Percentiles rank a stretch among this genome's conserved stretches.
These are phyloP conservation scores for Galagoides demidoff DNA, from an alignment of 2,797 vertebrate species.

Conservation along the genomic window DNA sequence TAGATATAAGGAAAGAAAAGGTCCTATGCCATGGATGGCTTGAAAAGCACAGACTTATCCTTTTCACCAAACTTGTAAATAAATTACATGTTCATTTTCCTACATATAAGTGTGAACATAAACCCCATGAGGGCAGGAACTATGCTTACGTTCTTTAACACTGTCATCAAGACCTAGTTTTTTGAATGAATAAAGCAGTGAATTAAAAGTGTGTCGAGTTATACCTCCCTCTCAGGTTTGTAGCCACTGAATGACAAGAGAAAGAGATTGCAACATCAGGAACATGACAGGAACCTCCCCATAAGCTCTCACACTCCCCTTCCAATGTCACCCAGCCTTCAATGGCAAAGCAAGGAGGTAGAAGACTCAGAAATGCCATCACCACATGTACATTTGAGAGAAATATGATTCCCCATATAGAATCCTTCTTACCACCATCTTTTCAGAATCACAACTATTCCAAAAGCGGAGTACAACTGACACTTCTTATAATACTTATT, in stretches of 20 bases:
- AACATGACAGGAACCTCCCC: not conserved
- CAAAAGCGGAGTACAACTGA: conserved; percentile 1
- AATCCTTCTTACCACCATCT: not conserved
- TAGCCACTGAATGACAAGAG: not conserved
- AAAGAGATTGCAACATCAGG: not conserved
- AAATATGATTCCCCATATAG: not conserved
- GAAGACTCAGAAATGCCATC: not conserved
- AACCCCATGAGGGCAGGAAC: not conserved
- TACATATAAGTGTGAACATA: not conserved
- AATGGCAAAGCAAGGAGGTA: not conserved
- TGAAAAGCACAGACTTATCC: not conserved
- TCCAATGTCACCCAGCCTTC: not conserved
- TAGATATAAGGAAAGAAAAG: not conserved
- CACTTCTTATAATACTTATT: not conserved
- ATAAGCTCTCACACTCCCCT: not conserved
- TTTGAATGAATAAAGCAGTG: not conserved
- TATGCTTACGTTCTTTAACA: not conserved
- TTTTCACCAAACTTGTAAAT: not conserved
- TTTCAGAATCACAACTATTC: not conserved
- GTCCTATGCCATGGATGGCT: not conserved
- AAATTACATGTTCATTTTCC: not conserved
- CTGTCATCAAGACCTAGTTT: not conserved
- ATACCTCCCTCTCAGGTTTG: not conserved
- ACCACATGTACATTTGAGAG: not conserved
- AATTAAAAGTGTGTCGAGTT: not conserved